Evolutionary conservation across 2,113 vertebrate species (phyloP).

Genomic region (Gulo gulo): DNA sequence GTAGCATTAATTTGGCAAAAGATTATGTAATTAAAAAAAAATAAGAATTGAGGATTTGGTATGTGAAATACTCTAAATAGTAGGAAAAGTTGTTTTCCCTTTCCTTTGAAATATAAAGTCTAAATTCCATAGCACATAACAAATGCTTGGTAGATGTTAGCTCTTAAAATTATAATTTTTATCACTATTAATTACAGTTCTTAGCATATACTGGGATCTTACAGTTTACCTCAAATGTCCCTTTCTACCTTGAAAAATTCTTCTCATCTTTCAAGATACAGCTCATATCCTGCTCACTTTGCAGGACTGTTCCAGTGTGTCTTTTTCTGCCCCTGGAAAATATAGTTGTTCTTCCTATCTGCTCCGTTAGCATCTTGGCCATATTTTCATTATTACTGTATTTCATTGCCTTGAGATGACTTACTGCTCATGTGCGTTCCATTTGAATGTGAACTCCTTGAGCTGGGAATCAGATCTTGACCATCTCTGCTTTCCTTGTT

Average conservation of each 20-base stretch:
- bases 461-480: neutral
- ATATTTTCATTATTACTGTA: neutral
- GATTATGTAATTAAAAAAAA: conserved; percentile 15
- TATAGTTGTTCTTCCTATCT: neutral
- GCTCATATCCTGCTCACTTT: neutral
- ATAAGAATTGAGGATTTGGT: neutral
- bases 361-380: neutral
- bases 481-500: neutral
- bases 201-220: neutral
- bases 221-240: neutral
- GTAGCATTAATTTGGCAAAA: conserved; percentile 29
- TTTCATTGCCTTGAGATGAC: neutral
- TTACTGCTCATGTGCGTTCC: neutral
- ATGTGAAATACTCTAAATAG: neutral
- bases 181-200: neutral
- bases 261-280: neutral
- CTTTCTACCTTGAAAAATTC: neutral
- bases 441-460: neutral
- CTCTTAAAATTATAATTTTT: neutral
- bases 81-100: neutral
- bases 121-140: neutral
- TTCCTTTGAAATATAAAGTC: neutral
- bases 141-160: neutral
- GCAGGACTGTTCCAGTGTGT: neutral
- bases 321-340: neutral